Conservation (phyloP, 2,888 invertebrate species). For the Acleris holmiana region DNA sequence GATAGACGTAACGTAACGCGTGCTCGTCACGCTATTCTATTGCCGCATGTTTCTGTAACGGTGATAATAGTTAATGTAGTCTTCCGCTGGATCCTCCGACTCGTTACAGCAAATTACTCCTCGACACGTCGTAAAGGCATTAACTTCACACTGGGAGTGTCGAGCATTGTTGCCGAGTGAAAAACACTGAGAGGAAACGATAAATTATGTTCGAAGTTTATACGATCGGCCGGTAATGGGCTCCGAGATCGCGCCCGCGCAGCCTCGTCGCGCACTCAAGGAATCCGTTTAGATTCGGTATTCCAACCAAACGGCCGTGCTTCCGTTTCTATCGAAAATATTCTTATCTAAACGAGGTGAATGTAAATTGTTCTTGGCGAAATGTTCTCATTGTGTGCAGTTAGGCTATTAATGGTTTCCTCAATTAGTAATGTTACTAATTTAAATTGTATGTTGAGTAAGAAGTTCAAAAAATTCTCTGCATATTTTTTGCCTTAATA, state of each 20-base stretch:
- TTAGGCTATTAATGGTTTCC: slow-evolving; percentile 10
- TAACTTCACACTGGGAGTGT: slow-evolving; percentile 67
- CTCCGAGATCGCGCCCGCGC: slow-evolving; percentile 58
- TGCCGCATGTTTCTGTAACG: slow-evolving; percentile 35
- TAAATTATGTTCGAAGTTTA: slow-evolving; percentile 82
- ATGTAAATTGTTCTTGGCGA: slow-evolving; percentile 28
- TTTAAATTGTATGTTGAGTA: neutral
- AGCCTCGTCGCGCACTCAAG: slow-evolving; percentile 50
- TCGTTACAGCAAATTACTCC: slow-evolving; percentile 69
- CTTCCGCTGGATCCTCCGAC: slow-evolving; percentile 52
- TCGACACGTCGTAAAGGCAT: slow-evolving; percentile 76
- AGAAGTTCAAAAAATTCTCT: neutral
- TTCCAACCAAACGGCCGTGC: slow-evolving; percentile 31
- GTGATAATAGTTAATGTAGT: slow-evolving; percentile 46
- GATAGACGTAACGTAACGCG: slow-evolving; percentile 16
- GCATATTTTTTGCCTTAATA: neutral
- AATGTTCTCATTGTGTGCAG: slow-evolving; percentile 14
- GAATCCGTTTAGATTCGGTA: slow-evolving; percentile 40
- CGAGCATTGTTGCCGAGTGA: slow-evolving; percentile 75
- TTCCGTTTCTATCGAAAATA: slow-evolving; percentile 38
- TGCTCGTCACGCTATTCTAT: slow-evolving; percentile 40
- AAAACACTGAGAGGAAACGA: slow-evolving; percentile 79
- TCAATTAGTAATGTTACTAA: neutral
- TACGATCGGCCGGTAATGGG: slow-evolving; percentile 77
- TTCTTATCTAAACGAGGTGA: slow-evolving; percentile 31